Base-by-base conservation (phyloP, 1,140 invertebrate genomes). In the Nasonia vitripennis region DNA sequence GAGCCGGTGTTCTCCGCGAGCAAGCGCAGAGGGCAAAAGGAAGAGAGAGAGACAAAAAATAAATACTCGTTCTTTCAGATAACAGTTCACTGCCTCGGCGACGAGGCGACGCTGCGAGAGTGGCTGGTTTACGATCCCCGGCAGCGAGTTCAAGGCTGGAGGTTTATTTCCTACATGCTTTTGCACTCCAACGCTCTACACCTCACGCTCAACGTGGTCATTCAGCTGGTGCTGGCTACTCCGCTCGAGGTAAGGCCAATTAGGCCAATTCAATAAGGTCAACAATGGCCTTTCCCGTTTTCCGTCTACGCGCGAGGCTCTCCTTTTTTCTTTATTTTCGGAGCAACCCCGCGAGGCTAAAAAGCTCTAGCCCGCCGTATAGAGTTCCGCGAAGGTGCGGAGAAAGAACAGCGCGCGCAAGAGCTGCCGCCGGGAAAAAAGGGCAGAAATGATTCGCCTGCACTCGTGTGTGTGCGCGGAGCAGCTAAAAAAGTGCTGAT, bases 111-210 rank as follows among this genome's bases (percentile, higher is more conserved):
- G 73, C 90, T 93, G 83, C 90, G 91, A 85, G 93, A 92, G 89
- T 93, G 92, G 89, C 91, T 98, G 20, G 95, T 97, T 77, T 97
- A 96, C 90, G 95, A 95, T 89, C 96, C 97, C 0, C 92, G 93
- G 74, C 94, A 95, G 87, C 93, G 95, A 87, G 94, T 94, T 87
- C 95, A 98, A 92, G 94, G 95, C 10, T 98, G 96, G 96, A 94
- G 97, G 87, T 97, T 95, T 90, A 89, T 97, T 12, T 96, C 96
- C 67, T 98, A 98, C 92, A 97, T 97, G 95, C 94, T 98, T 78
- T 94, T 98, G 73, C 97, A 98, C 92, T 95, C 96, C 79, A 96
- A 96, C 87, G 89, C 91, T 41, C 93, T 94, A 85, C 95, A 96
- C 90, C 90, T 96, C 78, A 93, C 92, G 23, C 91, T 96, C 71